Percentiles rank a stretch among this genome's conserved stretches.
Conservation (phyloP, 2,888 invertebrate genomes). For the Tinea semifulvella region DNA sequence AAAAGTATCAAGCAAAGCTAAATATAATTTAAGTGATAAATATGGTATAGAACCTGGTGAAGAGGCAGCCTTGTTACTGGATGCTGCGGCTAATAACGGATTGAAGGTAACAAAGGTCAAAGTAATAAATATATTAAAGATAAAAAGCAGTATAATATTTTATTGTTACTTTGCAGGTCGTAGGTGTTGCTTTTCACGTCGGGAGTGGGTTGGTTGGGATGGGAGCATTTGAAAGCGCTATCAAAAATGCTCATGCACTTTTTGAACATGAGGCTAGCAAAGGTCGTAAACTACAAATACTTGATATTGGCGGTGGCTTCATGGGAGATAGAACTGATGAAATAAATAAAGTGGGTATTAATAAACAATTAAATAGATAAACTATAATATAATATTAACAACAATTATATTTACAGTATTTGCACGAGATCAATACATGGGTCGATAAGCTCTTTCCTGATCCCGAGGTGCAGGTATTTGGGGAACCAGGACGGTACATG, state of each 20-base stretch:
- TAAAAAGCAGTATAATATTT: constrained; percentile 8
- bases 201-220: constrained; percentile 28
- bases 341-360: constrained; percentile 31
- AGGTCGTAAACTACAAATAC: constrained; percentile 30
- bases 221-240: constrained; percentile 26
- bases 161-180: constrained; percentile 24
- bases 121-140: constrained; percentile 7
- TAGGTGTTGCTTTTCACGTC: constrained; percentile 34
- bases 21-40: not conserved
- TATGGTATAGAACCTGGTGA: not conserved
- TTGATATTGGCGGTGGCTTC: constrained; percentile 36
- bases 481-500: constrained; percentile 32
- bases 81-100: not conserved
- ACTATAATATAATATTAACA: too few relatives aligned
- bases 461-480: constrained; percentile 27
- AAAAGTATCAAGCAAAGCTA: constrained; percentile 2
- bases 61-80: constrained; percentile 2
- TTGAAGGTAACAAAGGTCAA: constrained; percentile 10
- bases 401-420: not conserved
- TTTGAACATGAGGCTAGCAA: constrained; percentile 30
- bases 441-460: constrained; percentile 32
- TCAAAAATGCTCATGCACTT: constrained; percentile 25
- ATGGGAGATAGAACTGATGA: constrained; percentile 24
- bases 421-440: constrained; percentile 21
- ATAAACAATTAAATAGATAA: too few relatives aligned